These are phyloP conservation scores for Apamea crenata DNA, from an alignment of 2,888 invertebrate genomes.

Conservation along the genomic window DNA sequence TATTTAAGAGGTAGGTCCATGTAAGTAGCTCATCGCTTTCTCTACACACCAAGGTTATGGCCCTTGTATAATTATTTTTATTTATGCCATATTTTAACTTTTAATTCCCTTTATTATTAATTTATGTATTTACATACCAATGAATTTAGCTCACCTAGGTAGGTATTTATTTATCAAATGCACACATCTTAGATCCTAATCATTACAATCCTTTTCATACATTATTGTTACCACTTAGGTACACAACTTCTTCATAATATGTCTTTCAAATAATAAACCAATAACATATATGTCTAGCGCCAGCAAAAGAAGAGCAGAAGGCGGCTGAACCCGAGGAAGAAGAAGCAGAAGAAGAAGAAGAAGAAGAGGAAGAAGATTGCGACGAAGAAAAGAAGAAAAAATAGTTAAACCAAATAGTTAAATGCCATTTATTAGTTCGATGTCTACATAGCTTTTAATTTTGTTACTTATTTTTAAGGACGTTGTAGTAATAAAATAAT, in stretches of 20 bases:
- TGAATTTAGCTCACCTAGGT: background rate
- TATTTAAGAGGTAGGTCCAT: constrained; percentile 58
- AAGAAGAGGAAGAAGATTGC: constrained; percentile 72
- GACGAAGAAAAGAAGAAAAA: constrained; percentile 75
- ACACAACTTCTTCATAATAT: background rate
- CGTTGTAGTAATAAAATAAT: constrained; percentile 55
- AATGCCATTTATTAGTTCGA: constrained; percentile 72
- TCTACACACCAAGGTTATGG: constrained; percentile 35
- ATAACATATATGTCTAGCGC: constrained; percentile 71
- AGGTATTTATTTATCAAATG: background rate
- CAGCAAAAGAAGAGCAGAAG: constrained; percentile 72
- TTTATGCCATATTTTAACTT: constrained; percentile 14
- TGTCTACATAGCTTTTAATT: constrained; percentile 62
- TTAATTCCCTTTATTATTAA: background rate
- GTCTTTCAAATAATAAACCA: background rate
- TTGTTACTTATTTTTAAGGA: constrained; percentile 66
- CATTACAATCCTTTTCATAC: background rate
- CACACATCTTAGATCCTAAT: background rate
- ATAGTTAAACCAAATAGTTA: constrained; percentile 59
- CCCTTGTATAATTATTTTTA: constrained; percentile 28
- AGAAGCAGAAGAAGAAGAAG: constrained; percentile 69
- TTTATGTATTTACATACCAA: background rate
- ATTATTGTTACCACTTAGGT: background rate
- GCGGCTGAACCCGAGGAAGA: constrained; percentile 69
- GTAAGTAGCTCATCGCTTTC: constrained; percentile 60